Evolutionary conservation across 2,888 invertebrate species (phyloP).

Genomic region (Argyresthia goedartella): DNA sequence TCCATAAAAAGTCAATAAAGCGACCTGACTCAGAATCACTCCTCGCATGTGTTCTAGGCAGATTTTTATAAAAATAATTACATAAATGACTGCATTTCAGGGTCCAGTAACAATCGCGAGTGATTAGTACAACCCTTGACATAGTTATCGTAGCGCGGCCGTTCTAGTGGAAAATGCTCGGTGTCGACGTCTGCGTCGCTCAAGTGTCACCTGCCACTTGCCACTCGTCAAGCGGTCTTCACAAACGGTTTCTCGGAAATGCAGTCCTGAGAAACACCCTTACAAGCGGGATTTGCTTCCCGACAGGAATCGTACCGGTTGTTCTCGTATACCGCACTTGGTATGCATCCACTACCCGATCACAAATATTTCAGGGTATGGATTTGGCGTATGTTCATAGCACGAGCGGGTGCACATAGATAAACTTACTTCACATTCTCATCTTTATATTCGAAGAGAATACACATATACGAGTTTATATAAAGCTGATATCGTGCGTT

Average conservation of each 20-base stretch:
- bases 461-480: no score
- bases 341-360: no score
- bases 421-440: no score
- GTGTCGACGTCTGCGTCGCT: slow-evolving; percentile 40
- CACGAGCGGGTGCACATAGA: no score
- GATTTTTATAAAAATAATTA: not conserved
- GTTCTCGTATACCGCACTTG: no score
- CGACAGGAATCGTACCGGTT: no score
- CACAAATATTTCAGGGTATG: no score
- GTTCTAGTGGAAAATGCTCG: slow-evolving; percentile 64
- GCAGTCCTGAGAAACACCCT: no score
- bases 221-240: not conserved
- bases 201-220: slow-evolving; percentile 14
- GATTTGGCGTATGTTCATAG: no score
- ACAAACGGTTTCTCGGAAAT: not conserved
- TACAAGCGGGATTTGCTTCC: no score
- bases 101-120: slow-evolving; percentile 51
- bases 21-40: not conserved
- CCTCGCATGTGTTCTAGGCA: not conserved
- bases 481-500: no score
- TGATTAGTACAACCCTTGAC: slow-evolving; percentile 65
- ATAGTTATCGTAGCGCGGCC: slow-evolving; percentile 47
- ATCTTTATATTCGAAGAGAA: no score
- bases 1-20: not conserved
- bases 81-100: slow-evolving; percentile 33